Base-by-base conservation (phyloP, 2,113 vertebrate genomes). In the Ophiodon elongatus region DNA sequence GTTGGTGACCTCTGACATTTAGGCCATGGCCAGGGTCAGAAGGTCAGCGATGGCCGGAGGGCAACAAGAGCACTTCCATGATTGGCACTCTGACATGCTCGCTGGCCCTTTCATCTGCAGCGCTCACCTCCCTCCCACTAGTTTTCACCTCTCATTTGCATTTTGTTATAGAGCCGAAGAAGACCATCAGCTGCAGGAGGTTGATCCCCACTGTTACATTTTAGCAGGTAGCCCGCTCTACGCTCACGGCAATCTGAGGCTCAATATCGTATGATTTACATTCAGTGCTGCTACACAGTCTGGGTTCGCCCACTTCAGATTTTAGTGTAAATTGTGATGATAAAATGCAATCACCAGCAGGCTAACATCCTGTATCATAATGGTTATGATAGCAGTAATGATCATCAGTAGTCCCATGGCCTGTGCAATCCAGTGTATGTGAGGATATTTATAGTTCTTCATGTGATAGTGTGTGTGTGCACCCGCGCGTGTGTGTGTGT, bases 31-130 rank as follows among this genome's bases (percentile, higher is more conserved):
- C 93, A 93, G 94, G 86, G 93, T 88, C 93, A 90, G 90, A 82
- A 93, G 94, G 95, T 95, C 93, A 95, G 90, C 15, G 62, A 91
- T 96, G 94, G 86, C 95, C 91, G 41, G 88, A 94, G 94, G 95
- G 93, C 89, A 94, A 90, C 88, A 83, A 91, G 93, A 94, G 92
- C 93, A 92, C 91, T 95, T 91, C 77, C 80, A 59, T 93, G 94
- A 95, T 95, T 95, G 94, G 91, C 89, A 92, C 86, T 70, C 83
- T 86, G 82, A 89, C 87, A 80, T 39, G 50, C 83, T 83, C 65
- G 52, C 88, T 72, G 75, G 80, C 60, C 63, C 85, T 84, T 41
- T 88, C 80, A 76, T 91, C 75, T 75, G 52, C 73, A 81, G 65
- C 14, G 29, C 60, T 85, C 65, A 62, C 71, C 89, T 80, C 67